Percentiles rank a stretch among this genome's conserved stretches.
These are phyloP conservation scores for Brachypodius melanocephalos DNA, from an alignment of 2,113 vertebrate genomes.

Conservation along the genomic window DNA sequence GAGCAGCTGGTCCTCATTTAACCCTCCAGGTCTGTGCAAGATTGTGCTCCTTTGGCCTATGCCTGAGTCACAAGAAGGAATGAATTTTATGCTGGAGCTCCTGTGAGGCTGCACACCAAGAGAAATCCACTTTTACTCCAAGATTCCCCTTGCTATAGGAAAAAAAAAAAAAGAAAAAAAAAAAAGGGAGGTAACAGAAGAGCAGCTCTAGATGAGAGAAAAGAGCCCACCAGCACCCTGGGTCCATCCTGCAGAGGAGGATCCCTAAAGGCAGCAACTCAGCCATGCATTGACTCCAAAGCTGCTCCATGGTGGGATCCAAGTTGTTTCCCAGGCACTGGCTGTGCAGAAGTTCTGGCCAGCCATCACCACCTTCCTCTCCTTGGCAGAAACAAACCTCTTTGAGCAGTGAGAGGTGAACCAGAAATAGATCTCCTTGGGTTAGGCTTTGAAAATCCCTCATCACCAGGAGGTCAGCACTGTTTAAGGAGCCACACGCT, in stretches of 20 bases:
- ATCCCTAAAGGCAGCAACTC: not conserved
- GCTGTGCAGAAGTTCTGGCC: not conserved
- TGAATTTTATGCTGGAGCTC: not conserved
- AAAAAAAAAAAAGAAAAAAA: not conserved
- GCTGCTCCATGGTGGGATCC: not conserved
- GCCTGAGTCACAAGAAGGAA: not conserved
- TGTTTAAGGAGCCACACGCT: not conserved
- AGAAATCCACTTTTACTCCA: not conserved
- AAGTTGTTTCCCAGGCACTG: not conserved
- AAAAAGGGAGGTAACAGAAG: not conserved
- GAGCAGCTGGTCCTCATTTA: slow-evolving; percentile 48
- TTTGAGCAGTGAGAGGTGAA: not conserved
- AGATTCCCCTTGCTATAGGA: not conserved
- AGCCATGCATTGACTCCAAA: fast-evolving
- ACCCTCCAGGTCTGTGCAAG: not conserved
- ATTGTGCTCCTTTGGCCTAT: not conserved
- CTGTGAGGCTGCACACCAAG: not conserved
- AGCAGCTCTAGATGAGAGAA: not conserved
- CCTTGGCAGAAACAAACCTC: not conserved
- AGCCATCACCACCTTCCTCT: not conserved
- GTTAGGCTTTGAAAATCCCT: not conserved
- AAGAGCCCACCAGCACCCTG: not conserved
- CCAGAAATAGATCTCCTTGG: not conserved
- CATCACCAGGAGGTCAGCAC: not conserved
- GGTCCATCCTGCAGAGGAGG: not conserved